Percentiles rank a stretch among this genome's conserved stretches.
Conservation (phyloP, 2,797 vertebrate species). For the Smutsia gigantea region DNA sequence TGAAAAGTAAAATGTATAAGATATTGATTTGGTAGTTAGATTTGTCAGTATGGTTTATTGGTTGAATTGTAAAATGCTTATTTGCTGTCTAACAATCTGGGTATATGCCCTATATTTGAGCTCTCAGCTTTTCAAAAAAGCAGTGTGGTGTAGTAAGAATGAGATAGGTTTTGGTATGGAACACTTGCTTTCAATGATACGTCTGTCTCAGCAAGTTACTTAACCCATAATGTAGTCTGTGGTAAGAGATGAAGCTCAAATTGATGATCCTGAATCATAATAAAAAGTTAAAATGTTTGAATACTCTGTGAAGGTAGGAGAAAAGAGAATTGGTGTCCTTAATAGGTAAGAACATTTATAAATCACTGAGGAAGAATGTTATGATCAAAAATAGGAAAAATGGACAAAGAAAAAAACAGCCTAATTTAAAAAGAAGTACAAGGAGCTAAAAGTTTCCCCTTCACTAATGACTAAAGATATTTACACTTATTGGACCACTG, state of each 20-base stretch:
- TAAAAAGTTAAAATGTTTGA: neutral
- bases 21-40: neutral
- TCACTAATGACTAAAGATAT: neutral
- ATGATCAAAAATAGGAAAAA: neutral
- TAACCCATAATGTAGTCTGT: neutral
- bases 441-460: neutral
- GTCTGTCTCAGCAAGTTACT: neutral
- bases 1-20: neutral
- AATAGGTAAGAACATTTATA: conserved; percentile 1
- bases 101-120: neutral
- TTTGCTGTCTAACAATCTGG: neutral
- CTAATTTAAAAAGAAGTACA: neutral
- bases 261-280: neutral
- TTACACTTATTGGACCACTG: neutral
- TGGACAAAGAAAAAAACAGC: neutral
- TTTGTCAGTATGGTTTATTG: neutral
- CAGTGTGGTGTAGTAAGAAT: neutral
- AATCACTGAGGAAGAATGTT: neutral
- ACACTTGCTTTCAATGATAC: neutral
- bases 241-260: neutral
- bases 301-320: neutral
- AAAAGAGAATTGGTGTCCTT: conserved; percentile 4
- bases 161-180: neutral
- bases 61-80: neutral
- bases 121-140: neutral